phyloP scores from a whole-genome alignment of 1,140 invertebrate species.

The Macrotrachela quadricornifera region DNA sequence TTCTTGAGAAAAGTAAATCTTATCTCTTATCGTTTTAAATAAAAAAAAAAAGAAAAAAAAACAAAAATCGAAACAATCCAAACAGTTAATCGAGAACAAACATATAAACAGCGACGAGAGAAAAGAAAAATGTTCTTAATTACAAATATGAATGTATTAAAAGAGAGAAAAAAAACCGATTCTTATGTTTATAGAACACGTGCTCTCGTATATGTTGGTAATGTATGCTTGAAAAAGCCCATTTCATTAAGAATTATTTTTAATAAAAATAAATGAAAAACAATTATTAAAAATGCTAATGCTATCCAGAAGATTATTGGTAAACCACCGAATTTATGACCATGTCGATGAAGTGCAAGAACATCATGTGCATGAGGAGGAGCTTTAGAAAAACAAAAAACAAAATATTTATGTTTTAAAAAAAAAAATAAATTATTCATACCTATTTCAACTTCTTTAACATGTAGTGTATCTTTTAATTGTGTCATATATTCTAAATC shows the following conservation, averaged over 20 bases:
- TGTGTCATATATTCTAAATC: slow-evolving; percentile 74
- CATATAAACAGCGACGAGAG: too few species aligned
- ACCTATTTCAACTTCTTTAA: slow-evolving; percentile 63
- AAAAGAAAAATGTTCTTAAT: too few species aligned
- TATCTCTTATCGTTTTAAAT: too few species aligned
- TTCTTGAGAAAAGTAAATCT: too few species aligned
- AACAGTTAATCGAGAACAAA: too few species aligned
- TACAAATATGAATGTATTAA: too few species aligned
- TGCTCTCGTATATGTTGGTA: too few species aligned
- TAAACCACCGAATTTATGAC: slow-evolving; percentile 63
- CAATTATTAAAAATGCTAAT: slow-evolving; percentile 61
- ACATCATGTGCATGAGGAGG: slow-evolving; percentile 76
- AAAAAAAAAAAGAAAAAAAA: too few species aligned
- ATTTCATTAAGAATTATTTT: slow-evolving; percentile 69
- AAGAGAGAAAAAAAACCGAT: too few species aligned
- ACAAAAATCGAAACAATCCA: too few species aligned
- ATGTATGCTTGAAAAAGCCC: slow-evolving; percentile 28
- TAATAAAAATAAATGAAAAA: slow-evolving; percentile 80
- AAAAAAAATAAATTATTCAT: slow-evolving; percentile 7
- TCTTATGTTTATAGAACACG: too few species aligned
- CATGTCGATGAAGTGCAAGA: slow-evolving; percentile 71
- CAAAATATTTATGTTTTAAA: background rate
- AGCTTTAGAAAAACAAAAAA: slow-evolving; percentile 36
- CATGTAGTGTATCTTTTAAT: slow-evolving; percentile 65
- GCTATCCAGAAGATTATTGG: slow-evolving; percentile 79